phyloP scores from a whole-genome alignment of 2,888 invertebrate species.

The Hylaea fasciaria region DNA sequence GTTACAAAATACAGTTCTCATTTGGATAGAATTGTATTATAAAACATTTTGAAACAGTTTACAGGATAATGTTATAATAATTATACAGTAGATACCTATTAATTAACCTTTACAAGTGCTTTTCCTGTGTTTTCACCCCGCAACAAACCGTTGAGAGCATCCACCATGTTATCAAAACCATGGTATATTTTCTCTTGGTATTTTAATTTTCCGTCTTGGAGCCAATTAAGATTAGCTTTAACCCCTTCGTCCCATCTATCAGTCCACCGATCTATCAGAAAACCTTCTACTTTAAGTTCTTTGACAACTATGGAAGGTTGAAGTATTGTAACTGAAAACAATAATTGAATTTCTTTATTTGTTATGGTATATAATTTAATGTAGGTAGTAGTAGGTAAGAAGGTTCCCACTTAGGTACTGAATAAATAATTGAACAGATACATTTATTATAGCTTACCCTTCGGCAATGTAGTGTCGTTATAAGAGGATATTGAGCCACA shows the following conservation, averaged over 20 bases:
- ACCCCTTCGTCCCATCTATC: constrained; percentile 87
- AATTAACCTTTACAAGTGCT: constrained; percentile 84
- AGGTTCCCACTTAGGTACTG: no score
- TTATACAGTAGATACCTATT: no score
- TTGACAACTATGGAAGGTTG: constrained; percentile 86
- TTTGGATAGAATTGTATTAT: no score
- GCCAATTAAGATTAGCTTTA: constrained; percentile 86
- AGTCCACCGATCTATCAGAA: constrained; percentile 84
- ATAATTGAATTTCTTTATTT: constrained; percentile 3
- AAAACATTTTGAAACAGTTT: no score
- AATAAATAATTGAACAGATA: not conserved
- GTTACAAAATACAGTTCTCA: no score
- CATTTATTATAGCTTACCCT: constrained; percentile 58
- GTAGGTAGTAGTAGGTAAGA: not conserved
- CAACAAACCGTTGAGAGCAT: constrained; percentile 87
- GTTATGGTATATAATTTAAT: not conserved
- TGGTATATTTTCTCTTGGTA: constrained; percentile 88
- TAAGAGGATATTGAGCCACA: constrained; percentile 90
- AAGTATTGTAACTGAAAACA: constrained; percentile 73
- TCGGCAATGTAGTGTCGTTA: constrained; percentile 77
- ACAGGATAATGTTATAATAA: no score
- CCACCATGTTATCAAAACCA: constrained; percentile 90
- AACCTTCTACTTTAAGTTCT: constrained; percentile 89
- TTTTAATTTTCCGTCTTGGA: constrained; percentile 88
- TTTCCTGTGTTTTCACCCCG: constrained; percentile 89